Percentiles rank a stretch among this genome's conserved stretches.
These are phyloP conservation scores for Tipula vernalis DNA, from an alignment of 2,888 invertebrate genomes.

Conservation along the genomic window DNA sequence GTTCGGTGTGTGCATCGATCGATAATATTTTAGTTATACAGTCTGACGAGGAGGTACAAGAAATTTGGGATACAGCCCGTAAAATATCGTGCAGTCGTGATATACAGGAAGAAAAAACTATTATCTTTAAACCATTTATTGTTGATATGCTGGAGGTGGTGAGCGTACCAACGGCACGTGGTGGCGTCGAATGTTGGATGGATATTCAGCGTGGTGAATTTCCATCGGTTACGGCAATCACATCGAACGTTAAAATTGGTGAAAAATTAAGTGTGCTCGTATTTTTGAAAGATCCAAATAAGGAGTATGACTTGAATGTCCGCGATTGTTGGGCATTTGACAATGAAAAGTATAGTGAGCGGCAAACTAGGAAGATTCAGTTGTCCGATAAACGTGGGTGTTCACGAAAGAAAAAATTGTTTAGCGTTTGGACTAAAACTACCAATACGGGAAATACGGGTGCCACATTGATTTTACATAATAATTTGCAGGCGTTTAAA, in stretches of 20 bases:
- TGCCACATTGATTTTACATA: conserved; percentile 51
- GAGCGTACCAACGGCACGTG: conserved; percentile 49
- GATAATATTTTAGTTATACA: conserved; percentile 57
- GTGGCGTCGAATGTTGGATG: conserved; percentile 64
- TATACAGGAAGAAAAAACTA: conserved; percentile 31
- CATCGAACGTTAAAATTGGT: conserved; percentile 52
- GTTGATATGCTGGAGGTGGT: conserved; percentile 58
- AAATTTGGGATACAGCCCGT: conserved; percentile 51
- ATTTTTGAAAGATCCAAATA: conserved; percentile 50
- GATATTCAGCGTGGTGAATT: conserved; percentile 58
- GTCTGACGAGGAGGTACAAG: conserved; percentile 50
- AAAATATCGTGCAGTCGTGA: conserved; percentile 40
- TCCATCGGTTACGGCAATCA: conserved; percentile 51
- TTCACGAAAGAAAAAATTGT: conserved; percentile 51
- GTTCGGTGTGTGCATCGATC: conserved; percentile 46
- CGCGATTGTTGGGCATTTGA: conserved; percentile 65
- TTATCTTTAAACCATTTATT: conserved; percentile 43
- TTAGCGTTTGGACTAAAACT: conserved; percentile 49
- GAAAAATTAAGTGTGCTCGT: conserved; percentile 56
- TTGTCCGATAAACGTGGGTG: conserved; percentile 54
- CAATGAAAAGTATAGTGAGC: conserved; percentile 44
- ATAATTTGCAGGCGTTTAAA: conserved; percentile 57
- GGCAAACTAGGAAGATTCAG: conserved; percentile 46
- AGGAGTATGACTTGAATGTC: conserved; percentile 52
- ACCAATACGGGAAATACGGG: conserved; percentile 44